These are phyloP conservation scores for Apaloderma vittatum DNA, from an alignment of 2,113 vertebrate genomes.

Conservation along the genomic window DNA sequence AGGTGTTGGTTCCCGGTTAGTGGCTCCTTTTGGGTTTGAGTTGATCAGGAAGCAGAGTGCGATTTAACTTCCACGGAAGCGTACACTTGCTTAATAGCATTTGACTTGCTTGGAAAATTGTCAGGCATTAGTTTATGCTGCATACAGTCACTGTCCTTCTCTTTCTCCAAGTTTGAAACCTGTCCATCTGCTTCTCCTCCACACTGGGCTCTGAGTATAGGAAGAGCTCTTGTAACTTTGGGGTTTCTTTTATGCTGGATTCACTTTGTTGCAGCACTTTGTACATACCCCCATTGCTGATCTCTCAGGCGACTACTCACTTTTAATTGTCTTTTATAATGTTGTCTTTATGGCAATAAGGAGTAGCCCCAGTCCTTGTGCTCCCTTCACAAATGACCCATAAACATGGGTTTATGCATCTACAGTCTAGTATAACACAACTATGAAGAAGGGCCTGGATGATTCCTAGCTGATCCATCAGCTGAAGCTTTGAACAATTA, in stretches of 20 bases:
- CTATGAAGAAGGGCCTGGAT: not conserved
- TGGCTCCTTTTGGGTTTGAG: not conserved
- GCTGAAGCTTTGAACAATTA: constrained; percentile 57
- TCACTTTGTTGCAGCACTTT: not conserved
- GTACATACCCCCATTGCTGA: not conserved
- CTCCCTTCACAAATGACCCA: constrained; percentile 19
- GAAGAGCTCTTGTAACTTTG: not conserved
- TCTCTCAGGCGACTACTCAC: not conserved
- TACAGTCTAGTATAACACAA: not conserved
- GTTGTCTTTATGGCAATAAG: constrained; percentile 30
- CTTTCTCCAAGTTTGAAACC: not conserved
- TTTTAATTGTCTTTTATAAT: constrained; percentile 25
- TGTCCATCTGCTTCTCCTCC: not conserved
- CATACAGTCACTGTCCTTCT: not conserved
- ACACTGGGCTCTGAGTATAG: not conserved
- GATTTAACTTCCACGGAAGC: not conserved
- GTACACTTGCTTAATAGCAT: not conserved
- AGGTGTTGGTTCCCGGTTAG: not conserved
- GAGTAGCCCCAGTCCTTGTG: constrained; percentile 5
- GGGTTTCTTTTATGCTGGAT: not conserved
- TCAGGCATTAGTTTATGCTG: not conserved
- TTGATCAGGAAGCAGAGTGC: not conserved
- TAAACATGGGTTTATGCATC: not conserved
- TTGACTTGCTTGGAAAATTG: not conserved
- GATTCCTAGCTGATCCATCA: constrained; percentile 27